Conservation (phyloP, 2,797 vertebrate species). For the Darevskia nairensis region DNA sequence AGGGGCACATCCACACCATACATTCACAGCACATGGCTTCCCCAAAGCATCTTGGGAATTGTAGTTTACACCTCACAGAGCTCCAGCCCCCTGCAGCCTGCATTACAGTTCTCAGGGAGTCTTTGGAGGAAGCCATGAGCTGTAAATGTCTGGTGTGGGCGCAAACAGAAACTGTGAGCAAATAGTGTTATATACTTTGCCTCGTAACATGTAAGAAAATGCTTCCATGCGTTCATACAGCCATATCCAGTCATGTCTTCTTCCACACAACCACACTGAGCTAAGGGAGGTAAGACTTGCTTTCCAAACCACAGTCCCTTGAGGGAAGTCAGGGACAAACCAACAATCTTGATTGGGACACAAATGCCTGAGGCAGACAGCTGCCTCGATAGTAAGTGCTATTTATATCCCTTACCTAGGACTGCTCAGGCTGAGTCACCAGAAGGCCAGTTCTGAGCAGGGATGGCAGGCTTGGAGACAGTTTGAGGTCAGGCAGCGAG, state of each 20-base stretch:
- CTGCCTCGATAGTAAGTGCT: conserved; percentile 18
- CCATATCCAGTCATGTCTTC: background rate
- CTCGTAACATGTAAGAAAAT: background rate
- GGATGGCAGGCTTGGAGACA: conserved; percentile 8
- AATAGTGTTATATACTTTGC: background rate
- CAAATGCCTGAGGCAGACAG: conserved; percentile 2
- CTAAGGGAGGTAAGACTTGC: background rate
- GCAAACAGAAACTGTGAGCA: too few relatives aligned
- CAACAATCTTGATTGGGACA: conserved; percentile 18
- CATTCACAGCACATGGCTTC: too few relatives aligned
- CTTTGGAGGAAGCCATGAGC: too few relatives aligned
- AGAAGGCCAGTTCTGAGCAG: conserved; percentile 23
- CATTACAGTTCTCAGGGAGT: too few relatives aligned
- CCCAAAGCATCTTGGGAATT: too few relatives aligned
- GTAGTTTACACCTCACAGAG: too few relatives aligned
- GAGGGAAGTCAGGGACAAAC: conserved; percentile 10
- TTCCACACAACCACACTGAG: background rate
- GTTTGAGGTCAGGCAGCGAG: background rate
- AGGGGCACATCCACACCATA: background rate
- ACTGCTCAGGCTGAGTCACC: conserved; percentile 10
- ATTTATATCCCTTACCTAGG: conserved; percentile 23
- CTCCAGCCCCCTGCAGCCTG: too few relatives aligned
- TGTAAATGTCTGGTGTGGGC: too few relatives aligned
- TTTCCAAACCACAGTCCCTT: background rate
- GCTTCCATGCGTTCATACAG: background rate